Evolutionary conservation across 2,888 invertebrate genomes (phyloP).

Genomic region (Leptopilina drosophilae): DNA sequence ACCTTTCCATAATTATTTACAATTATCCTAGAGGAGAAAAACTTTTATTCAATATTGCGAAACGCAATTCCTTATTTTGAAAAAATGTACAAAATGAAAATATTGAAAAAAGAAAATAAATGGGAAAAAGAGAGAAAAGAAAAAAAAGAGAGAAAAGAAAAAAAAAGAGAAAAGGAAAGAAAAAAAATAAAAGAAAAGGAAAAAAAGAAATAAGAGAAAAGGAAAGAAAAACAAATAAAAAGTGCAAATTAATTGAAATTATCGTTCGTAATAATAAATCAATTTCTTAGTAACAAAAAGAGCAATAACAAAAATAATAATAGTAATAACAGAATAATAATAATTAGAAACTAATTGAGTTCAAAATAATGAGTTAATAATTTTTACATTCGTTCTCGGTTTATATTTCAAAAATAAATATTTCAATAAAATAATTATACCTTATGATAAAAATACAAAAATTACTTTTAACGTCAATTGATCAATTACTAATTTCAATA

Average conservation of each 20-base stretch:
- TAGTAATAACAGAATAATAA: not conserved
- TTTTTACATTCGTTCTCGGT: too few relatives aligned
- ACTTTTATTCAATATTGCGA: not conserved
- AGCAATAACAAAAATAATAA: not conserved
- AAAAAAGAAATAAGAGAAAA: not conserved
- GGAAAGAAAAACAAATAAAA: not conserved
- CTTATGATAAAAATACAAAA: too few relatives aligned
- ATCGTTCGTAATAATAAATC: too few relatives aligned
- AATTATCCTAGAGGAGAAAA: constrained; percentile 10
- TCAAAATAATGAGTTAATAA: too few relatives aligned
- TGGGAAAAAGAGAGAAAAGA: not conserved
- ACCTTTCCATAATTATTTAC: constrained; percentile 32
- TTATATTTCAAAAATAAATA: too few relatives aligned
- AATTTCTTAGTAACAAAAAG: too few relatives aligned
- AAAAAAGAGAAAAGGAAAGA: not conserved
- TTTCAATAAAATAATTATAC: too few relatives aligned
- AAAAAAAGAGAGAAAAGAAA: not conserved
- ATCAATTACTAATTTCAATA: too few relatives aligned
- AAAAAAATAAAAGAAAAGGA: not conserved
- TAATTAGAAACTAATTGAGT: too few relatives aligned
- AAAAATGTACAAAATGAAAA: not conserved
- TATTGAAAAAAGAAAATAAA: constrained; percentile 6
- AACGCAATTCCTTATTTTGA: not conserved
- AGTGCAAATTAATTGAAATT: not conserved
- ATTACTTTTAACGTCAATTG: too few relatives aligned